phyloP scores from a whole-genome alignment of 2,113 vertebrate species.

The Lagopus leucura region DNA sequence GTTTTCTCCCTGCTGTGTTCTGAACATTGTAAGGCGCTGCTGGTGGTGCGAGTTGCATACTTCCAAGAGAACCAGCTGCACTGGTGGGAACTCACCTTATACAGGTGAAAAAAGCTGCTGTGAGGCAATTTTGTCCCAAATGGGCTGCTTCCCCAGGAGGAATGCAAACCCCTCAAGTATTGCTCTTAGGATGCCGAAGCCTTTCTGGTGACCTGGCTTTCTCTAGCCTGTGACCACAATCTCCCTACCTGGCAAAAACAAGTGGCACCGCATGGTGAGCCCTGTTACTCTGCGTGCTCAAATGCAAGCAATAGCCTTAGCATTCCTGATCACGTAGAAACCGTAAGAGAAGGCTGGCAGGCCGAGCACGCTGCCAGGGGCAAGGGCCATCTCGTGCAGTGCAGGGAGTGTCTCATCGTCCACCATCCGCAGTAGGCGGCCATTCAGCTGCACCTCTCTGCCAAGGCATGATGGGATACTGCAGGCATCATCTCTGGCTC shows the following conservation, averaged over 20 bases:
- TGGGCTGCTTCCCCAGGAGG: not conserved
- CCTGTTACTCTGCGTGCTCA: not conserved
- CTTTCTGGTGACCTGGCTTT: not conserved
- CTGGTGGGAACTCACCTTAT: not conserved
- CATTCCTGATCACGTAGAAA: constrained; percentile 88
- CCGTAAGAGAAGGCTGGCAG: constrained; percentile 88
- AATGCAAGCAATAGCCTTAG: constrained; percentile 80
- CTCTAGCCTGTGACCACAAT: constrained; percentile 16
- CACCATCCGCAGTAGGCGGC: constrained; percentile 84
- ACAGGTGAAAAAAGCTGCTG: not conserved
- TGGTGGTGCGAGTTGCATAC: not conserved
- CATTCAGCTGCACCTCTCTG: constrained; percentile 86
- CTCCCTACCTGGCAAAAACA: not conserved
- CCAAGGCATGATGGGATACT: not conserved
- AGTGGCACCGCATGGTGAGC: accelerated
- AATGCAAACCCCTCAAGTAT: not conserved
- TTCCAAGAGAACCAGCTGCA: not conserved
- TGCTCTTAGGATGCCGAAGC: not conserved
- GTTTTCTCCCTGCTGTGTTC: not conserved
- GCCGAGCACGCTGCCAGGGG: constrained; percentile 69
- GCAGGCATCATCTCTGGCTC: not conserved
- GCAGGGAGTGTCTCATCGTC: constrained; percentile 85
- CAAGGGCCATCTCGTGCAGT: constrained; percentile 75
- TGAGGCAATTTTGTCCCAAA: not conserved
- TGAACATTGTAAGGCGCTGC: not conserved